Conservation (phyloP, 2,797 vertebrate genomes). For the Peromyscus aztecus region DNA sequence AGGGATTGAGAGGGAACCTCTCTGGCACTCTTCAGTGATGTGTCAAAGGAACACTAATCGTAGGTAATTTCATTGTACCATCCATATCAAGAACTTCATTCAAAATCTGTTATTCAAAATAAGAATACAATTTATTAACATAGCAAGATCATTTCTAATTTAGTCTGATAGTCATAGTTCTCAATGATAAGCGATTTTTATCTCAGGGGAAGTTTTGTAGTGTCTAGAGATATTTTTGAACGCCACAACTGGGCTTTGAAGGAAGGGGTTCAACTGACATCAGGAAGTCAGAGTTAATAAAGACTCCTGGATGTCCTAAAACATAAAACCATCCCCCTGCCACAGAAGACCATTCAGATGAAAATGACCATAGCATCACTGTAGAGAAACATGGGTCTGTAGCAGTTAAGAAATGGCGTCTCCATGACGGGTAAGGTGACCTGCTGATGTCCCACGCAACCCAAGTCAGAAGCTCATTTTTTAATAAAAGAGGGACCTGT, state of each 20-base stretch:
- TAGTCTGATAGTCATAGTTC: not conserved
- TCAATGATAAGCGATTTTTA: not conserved
- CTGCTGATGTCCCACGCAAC: too few species aligned
- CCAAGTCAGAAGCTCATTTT: too few species aligned
- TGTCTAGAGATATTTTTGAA: not conserved
- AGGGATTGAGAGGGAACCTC: not conserved
- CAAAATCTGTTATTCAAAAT: slow-evolving; percentile 35
- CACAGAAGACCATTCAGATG: not conserved
- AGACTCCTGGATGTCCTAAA: not conserved
- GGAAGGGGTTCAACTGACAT: not conserved
- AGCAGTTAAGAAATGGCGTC: not conserved
- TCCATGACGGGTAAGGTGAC: too few species aligned
- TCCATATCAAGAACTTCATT: slow-evolving; percentile 2
- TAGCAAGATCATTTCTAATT: not conserved
- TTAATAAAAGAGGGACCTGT: too few species aligned
- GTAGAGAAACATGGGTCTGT: not conserved
- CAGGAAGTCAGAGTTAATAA: not conserved
- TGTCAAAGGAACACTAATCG: not conserved
- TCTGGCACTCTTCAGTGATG: not conserved
- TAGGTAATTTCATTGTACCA: slow-evolving; percentile 18
- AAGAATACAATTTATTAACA: not conserved
- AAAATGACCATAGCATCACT: not conserved
- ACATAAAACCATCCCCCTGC: not conserved
- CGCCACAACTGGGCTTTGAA: not conserved
- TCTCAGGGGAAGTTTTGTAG: too few species aligned